A percentile compares a stretch with the other conserved stretches of the same genome.
Evolutionary conservation across 2,113 vertebrate species (phyloP).

Genomic region (Chelonoidis abingdonii): DNA sequence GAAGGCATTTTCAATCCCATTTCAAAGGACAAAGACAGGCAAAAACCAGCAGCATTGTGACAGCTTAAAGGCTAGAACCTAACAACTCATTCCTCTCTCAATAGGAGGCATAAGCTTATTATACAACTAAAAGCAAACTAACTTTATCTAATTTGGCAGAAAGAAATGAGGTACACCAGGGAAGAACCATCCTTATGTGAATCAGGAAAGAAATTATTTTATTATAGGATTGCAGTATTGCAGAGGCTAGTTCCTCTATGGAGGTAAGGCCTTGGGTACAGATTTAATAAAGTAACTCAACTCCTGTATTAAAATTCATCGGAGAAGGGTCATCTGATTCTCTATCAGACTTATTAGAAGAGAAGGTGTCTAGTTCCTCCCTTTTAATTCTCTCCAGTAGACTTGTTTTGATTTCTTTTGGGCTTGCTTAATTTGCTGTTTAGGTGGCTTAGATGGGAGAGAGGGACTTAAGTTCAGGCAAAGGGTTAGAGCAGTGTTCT

Average conservation of each 20-base stretch:
- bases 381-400: constrained; percentile 37
- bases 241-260: constrained; percentile 1
- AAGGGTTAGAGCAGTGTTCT: constrained; percentile 12
- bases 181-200: constrained; percentile 34
- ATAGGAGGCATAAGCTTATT: constrained; percentile 26
- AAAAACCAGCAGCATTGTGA: not conserved
- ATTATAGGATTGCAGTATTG: constrained; percentile 40
- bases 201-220: constrained; percentile 58
- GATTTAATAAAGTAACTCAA: constrained; percentile 28
- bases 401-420: constrained; percentile 20
- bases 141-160: constrained; percentile 9
- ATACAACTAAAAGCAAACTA: constrained; percentile 50
- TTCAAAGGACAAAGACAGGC: not conserved
- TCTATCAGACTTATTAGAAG: not conserved
- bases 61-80: constrained; percentile 1
- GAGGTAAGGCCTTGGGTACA: not conserved
- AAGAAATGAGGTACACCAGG: constrained; percentile 20
- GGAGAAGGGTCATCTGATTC: not conserved
- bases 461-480: not conserved
- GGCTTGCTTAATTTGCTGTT: not conserved
- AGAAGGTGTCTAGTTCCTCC: not conserved
- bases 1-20: not conserved
- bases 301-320: constrained; percentile 59
- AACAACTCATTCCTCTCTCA: not conserved
- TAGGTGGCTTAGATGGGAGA: not conserved